Percentiles rank a stretch among this genome's conserved stretches.
phyloP scores from a whole-genome alignment of 2,113 vertebrate species.

The Rhodinocichla rosea region DNA sequence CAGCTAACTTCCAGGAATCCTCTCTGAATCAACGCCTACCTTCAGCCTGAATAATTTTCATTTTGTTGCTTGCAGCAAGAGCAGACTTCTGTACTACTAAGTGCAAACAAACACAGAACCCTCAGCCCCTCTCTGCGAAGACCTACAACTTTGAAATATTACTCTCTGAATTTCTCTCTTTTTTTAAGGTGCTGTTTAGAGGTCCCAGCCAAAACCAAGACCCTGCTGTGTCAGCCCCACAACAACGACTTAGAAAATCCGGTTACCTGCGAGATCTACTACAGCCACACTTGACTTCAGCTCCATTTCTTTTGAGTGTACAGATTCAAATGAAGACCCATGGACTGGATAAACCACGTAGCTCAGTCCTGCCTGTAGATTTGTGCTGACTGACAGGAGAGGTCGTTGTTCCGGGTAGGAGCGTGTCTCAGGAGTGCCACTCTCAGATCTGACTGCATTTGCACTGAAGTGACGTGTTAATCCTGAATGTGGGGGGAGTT shows the following conservation, averaged over 20 bases:
- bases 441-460: not conserved
- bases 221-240: not conserved
- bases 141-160: not conserved
- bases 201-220: not conserved
- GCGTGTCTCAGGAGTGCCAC: accelerated
- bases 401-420: accelerated
- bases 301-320: not conserved
- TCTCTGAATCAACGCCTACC: not conserved
- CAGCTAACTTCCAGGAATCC: not conserved
- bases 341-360: not conserved
- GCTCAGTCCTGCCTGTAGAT: not conserved
- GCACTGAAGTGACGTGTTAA: not conserved
- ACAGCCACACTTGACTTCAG: not conserved
- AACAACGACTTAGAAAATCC: not conserved
- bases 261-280: not conserved
- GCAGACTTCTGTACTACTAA: not conserved
- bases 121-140: not conserved
- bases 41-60: not conserved
- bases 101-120: not conserved
- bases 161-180: not conserved
- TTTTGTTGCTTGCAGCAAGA: not conserved
- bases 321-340: not conserved
- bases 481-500: not conserved
- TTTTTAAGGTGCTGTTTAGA: not conserved
- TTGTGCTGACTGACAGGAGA: accelerated